Conservation (phyloP, 2,113 vertebrate species). For the Charadrius vociferus region DNA sequence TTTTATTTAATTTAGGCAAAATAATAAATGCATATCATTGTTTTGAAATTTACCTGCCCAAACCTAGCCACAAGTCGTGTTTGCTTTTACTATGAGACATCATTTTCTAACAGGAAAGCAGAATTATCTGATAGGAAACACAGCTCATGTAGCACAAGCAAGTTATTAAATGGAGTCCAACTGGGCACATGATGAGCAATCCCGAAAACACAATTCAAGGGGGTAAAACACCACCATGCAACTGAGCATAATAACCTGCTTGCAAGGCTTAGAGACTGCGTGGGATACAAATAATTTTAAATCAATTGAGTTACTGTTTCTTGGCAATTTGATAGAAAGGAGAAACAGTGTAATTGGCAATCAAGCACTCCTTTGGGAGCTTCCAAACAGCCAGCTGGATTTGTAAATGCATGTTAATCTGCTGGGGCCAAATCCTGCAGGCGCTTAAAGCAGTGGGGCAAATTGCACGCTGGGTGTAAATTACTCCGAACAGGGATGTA, state of each 20-base stretch:
- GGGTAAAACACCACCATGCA: constrained; percentile 42
- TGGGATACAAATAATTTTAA: constrained; percentile 72
- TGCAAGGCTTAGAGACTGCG: constrained; percentile 41
- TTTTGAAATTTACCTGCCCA: not conserved
- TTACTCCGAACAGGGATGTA: not conserved
- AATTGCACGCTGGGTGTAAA: not conserved
- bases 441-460: not conserved
- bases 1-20: not conserved
- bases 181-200: constrained; percentile 56
- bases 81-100: constrained; percentile 14
- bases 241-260: constrained; percentile 63
- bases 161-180: constrained; percentile 70
- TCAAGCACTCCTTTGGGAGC: constrained; percentile 73
- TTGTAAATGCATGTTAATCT: constrained; percentile 73
- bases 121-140: constrained; percentile 55
- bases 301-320: constrained; percentile 79
- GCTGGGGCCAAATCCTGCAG: constrained; percentile 44
- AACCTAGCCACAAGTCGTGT: not conserved
- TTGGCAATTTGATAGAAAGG: constrained; percentile 78
- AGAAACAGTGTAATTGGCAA: constrained; percentile 77
- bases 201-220: constrained; percentile 51
- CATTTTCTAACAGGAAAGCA: constrained; percentile 30
- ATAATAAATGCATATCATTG: not conserved
- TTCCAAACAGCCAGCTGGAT: constrained; percentile 69
- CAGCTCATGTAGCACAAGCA: constrained; percentile 47